A percentile compares a stretch with the other conserved stretches of the same genome.
These are phyloP conservation scores for Branchinecta lynchi DNA, from an alignment of 1,140 invertebrate species.

Conservation along the genomic window DNA sequence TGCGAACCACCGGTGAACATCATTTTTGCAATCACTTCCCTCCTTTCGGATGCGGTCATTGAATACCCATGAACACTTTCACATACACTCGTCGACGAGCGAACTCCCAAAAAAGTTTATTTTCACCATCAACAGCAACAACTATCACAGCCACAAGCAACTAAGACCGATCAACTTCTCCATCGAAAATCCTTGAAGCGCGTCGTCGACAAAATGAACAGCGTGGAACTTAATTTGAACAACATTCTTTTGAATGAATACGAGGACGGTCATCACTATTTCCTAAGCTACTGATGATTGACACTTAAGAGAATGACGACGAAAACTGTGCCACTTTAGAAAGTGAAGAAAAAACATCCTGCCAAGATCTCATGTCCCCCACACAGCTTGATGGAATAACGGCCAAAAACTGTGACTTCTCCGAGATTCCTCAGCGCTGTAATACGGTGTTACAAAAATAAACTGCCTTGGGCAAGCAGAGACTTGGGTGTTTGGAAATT, in stretches of 20 bases:
- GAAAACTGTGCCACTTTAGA: background rate
- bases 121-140: too few species aligned
- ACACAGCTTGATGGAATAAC: background rate
- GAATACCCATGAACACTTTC: too few species aligned
- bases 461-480: background rate
- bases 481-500: too few species aligned
- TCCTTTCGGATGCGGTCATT: too few species aligned
- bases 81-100: too few species aligned
- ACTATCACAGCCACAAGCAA: too few species aligned
- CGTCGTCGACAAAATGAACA: background rate
- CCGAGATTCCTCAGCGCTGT: background rate
- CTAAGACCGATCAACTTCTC: too few species aligned
- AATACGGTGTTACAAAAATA: slow-evolving; percentile 7
- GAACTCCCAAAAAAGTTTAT: too few species aligned
- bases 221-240: background rate
- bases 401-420: background rate
- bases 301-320: background rate
- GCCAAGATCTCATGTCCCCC: background rate
- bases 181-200: background rate
- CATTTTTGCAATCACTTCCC: background rate
- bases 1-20: slow-evolving; percentile 3
- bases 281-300: background rate
- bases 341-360: background rate
- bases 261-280: background rate
- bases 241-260: background rate